Evolutionary conservation across 2,113 vertebrate genomes (phyloP).

Genomic region (Sclerurus mexicanus): DNA sequence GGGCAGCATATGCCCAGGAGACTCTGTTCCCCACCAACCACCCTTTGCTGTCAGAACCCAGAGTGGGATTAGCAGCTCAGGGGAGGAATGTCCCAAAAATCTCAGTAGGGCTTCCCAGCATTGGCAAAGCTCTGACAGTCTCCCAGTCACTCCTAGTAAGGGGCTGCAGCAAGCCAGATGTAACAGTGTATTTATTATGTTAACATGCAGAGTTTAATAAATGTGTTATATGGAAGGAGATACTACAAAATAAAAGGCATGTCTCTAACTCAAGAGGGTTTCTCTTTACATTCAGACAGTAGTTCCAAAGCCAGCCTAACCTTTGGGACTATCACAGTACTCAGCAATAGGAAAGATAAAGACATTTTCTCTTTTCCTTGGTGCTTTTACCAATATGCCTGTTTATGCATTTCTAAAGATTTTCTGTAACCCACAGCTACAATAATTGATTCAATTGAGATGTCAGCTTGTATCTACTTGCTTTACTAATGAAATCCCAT

Average conservation of each 20-base stretch:
- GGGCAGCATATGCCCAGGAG: rapidly evolving
- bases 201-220: background rate
- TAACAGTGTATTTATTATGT: background rate
- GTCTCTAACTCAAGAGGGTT: background rate
- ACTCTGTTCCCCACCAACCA: background rate
- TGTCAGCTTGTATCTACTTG: background rate
- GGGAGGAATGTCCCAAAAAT: background rate
- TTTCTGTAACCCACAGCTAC: background rate
- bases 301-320: background rate
- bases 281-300: background rate
- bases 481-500: background rate
- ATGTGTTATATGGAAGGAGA: background rate
- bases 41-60: background rate
- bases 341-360: background rate
- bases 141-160: background rate
- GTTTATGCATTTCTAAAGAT: background rate
- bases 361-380: background rate
- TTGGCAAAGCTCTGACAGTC: background rate
- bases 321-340: background rate
- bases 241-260: background rate
- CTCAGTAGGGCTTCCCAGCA: background rate
- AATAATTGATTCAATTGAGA: background rate
- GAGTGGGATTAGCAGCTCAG: background rate
- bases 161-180: background rate
- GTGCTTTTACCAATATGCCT: background rate